Evolutionary conservation across 30 jellyfish, hydroid and myxozoan genomes (phyloP).

Genomic region (Turritopsis dohrnii): DNA sequence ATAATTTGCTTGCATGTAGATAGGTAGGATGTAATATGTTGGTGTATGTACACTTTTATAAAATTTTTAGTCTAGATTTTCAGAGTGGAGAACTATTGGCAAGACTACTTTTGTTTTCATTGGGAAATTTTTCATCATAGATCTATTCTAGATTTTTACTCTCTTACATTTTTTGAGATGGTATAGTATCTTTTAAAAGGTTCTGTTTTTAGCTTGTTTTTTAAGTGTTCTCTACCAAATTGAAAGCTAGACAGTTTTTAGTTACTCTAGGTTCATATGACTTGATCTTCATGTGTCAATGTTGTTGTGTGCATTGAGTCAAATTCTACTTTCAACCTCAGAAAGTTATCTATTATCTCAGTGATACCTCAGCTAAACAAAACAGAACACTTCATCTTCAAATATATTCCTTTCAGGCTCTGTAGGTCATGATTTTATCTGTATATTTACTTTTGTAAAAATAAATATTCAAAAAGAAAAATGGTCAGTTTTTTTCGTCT

Average conservation of each 20-base stretch:
- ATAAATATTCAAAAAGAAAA: not conserved
- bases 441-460: not conserved
- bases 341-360: no score
- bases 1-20: not conserved
- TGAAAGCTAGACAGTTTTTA: no score
- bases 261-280: no score
- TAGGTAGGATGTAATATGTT: slow-evolving; percentile 3
- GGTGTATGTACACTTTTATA: slow-evolving; percentile 12
- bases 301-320: no score
- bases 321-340: no score
- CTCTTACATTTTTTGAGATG: not conserved
- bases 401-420: no score
- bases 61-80: slow-evolving; percentile 12
- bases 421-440: not conserved
- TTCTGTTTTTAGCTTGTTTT: not conserved
- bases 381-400: no score
- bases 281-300: no score
- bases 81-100: not conserved
- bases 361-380: no score
- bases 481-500: not conserved
- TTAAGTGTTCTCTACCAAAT: no score
- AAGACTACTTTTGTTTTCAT: not conserved
- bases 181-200: not conserved
- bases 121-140: not conserved
- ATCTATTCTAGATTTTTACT: not conserved